Conservation (phyloP, 1,140 invertebrate species). For the Zaprionus inermis region DNA sequence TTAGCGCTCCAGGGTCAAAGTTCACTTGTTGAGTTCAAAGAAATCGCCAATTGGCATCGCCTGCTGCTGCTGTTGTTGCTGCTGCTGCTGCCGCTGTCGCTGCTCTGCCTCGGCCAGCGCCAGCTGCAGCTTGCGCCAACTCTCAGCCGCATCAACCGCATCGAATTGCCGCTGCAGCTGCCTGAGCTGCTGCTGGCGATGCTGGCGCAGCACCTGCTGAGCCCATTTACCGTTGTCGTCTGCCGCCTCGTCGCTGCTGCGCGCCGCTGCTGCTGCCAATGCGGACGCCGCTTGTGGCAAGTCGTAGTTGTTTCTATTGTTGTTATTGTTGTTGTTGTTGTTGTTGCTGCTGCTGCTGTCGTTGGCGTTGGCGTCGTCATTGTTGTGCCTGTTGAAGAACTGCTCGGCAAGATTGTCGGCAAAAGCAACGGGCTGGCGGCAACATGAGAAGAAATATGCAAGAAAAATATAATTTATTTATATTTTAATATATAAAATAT, state of each 20-base stretch:
- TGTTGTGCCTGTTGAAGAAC: constrained; percentile 45
- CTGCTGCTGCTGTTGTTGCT: constrained; percentile 35
- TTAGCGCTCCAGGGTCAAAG: constrained; percentile 22
- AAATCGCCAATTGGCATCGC: constrained; percentile 41
- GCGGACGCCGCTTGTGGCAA: constrained; percentile 26
- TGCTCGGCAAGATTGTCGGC: constrained; percentile 55
- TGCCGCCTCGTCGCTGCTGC: constrained; percentile 6
- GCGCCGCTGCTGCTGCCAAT: constrained; percentile 1
- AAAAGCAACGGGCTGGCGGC: constrained; percentile 29
- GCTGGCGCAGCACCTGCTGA: constrained; percentile 65
- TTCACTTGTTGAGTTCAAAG: constrained; percentile 69
- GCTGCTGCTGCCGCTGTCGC: constrained; percentile 30
- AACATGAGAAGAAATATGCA: too few relatives aligned
- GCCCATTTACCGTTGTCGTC: constrained; percentile 48
- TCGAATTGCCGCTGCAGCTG: constrained; percentile 55
- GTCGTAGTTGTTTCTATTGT: constrained; percentile 33
- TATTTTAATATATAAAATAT: too few relatives aligned
- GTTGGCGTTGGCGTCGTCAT: constrained; percentile 40
- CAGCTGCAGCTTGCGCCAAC: constrained; percentile 67
- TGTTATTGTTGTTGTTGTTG: constrained; percentile 44
- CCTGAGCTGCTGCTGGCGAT: constrained; percentile 46
- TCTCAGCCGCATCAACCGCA: constrained; percentile 55
- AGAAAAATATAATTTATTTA: neutral
- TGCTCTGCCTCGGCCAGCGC: constrained; percentile 60
- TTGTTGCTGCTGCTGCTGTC: constrained; percentile 32